Conservation (phyloP, 2,113 vertebrate species). For the Amphiprion percula region DNA sequence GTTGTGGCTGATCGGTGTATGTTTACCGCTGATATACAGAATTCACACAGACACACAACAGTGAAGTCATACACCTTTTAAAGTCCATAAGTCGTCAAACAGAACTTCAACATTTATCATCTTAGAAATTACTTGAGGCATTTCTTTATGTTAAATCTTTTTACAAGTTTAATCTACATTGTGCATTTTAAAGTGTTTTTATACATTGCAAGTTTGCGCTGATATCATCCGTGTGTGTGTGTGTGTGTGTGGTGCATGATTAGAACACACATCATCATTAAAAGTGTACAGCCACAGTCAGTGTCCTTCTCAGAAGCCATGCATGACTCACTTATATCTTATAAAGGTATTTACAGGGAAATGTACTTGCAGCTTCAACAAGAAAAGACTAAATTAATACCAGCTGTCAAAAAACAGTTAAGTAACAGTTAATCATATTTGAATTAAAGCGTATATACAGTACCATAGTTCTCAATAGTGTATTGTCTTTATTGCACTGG, state of each 20-base stretch:
- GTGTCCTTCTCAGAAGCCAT: constrained; percentile 50
- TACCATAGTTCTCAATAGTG: constrained; percentile 11
- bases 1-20: no score
- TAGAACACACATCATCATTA: background rate
- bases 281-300: constrained; percentile 16
- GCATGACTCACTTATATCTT: constrained; percentile 33
- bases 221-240: constrained; percentile 14
- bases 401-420: constrained; percentile 7
- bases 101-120: no score
- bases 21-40: no score
- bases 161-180: constrained; percentile 63
- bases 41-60: no score
- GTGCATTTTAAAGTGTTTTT: constrained; percentile 53
- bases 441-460: background rate
- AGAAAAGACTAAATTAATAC: constrained; percentile 6
- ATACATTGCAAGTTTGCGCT: constrained; percentile 35
- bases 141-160: constrained; percentile 27
- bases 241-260: constrained; percentile 21
- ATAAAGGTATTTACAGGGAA: constrained; percentile 35
- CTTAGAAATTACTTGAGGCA: constrained; percentile 37
- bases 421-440: background rate
- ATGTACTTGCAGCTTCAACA: constrained; percentile 2
- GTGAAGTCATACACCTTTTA: no score
- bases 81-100: no score
- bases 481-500: constrained; percentile 27